Conservation (phyloP, 1,140 invertebrate genomes). For the Stegodyphus mimosarum region DNA sequence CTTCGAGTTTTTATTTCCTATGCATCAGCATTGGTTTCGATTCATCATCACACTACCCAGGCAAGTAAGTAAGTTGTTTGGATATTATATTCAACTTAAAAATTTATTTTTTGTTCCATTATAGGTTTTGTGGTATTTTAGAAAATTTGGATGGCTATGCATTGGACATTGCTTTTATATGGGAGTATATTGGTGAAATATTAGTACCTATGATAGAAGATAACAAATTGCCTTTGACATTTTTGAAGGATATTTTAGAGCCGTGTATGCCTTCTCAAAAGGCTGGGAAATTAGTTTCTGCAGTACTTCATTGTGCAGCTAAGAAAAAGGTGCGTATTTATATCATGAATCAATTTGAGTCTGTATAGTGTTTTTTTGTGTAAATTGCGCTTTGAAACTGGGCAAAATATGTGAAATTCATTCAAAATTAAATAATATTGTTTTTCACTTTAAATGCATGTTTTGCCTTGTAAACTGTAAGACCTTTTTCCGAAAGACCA, state of each 20-base stretch:
- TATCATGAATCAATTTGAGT: constrained; percentile 6
- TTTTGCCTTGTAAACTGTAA: too few species aligned
- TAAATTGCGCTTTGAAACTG: too few species aligned
- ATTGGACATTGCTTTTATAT: constrained; percentile 75
- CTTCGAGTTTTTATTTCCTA: too few species aligned
- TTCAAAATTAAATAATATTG: too few species aligned
- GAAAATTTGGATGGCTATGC: constrained; percentile 32
- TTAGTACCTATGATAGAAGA: constrained; percentile 68
- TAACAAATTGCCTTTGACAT: constrained; percentile 66
- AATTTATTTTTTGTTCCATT: not conserved
- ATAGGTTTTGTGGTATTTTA: constrained; percentile 27
- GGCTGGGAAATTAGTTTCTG: constrained; percentile 66
- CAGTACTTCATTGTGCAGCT: constrained; percentile 73
- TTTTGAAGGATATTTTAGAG: constrained; percentile 65
- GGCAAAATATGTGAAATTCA: too few species aligned
- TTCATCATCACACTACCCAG: too few species aligned
- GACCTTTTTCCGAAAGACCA: too few species aligned
- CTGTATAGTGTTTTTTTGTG: too few species aligned
- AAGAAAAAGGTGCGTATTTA: constrained; percentile 74
- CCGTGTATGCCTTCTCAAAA: constrained; percentile 65
- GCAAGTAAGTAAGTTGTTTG: too few species aligned
- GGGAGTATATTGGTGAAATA: constrained; percentile 77
- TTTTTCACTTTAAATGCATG: too few species aligned
- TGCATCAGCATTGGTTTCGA: too few species aligned
- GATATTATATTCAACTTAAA: not conserved